phyloP scores from a whole-genome alignment of 1,140 invertebrate species.

The Mesaphorura yosii region DNA sequence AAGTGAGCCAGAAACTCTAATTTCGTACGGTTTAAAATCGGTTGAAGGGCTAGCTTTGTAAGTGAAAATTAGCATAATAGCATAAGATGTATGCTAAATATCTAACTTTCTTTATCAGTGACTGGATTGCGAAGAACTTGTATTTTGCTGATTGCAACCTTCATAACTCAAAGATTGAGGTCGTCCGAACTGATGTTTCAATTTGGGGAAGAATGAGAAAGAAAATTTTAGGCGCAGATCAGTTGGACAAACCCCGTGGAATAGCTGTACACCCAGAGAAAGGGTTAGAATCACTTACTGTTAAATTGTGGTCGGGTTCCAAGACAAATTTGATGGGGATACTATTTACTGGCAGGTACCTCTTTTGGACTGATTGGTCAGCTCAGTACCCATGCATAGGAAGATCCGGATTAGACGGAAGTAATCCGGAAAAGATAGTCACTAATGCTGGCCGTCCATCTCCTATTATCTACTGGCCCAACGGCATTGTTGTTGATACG shows the following conservation, averaged over 20 bases:
- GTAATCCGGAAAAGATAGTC: constrained; percentile 56
- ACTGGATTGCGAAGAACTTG: constrained; percentile 84
- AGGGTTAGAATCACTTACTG: constrained; percentile 40
- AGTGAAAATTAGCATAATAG: neutral
- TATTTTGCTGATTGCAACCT: constrained; percentile 75
- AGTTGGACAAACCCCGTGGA: constrained; percentile 67
- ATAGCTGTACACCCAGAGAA: constrained; percentile 74
- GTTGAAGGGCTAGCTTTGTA: constrained; percentile 69
- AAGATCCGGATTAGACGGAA: constrained; percentile 73
- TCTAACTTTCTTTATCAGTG: no score
- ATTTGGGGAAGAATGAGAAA: constrained; percentile 58
- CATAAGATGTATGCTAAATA: neutral
- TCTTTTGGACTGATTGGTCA: constrained; percentile 93
- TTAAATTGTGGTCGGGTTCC: neutral
- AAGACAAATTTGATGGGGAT: neutral
- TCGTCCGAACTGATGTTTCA: constrained; percentile 57
- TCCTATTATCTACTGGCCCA: constrained; percentile 64
- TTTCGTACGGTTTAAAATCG: constrained; percentile 59
- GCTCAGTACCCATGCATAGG: constrained; percentile 61
- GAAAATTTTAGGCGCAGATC: constrained; percentile 58
- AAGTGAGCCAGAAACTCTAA: constrained; percentile 52
- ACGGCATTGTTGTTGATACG: constrained; percentile 73
- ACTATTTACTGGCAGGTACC: constrained; percentile 47
- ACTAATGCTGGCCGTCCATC: constrained; percentile 39
- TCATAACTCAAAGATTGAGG: constrained; percentile 61